These are phyloP conservation scores for Variabilichromis moorii DNA, from an alignment of 2,113 vertebrate species.

Conservation along the genomic window DNA sequence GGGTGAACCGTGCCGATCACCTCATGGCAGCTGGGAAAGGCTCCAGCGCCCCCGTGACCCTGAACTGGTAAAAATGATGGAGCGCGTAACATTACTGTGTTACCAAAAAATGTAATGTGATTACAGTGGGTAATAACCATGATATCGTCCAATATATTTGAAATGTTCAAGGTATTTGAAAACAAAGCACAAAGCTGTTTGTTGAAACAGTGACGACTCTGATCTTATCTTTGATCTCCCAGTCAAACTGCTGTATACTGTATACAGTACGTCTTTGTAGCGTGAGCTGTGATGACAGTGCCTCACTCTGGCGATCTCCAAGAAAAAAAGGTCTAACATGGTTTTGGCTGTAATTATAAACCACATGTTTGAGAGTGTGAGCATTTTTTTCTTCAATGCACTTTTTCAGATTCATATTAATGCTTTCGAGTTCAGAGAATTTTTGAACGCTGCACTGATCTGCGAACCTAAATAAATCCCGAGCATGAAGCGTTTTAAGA, in stretches of 20 bases:
- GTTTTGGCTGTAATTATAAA: neutral
- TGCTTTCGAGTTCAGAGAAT: neutral
- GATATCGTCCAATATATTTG: neutral
- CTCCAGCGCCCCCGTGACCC: fast-evolving
- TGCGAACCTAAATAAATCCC: constrained; percentile 9
- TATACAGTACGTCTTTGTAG: neutral
- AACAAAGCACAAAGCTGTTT: neutral
- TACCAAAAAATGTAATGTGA: neutral
- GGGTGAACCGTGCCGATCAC: fast-evolving
- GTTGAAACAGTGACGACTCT: neutral
- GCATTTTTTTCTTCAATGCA: neutral
- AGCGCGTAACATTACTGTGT: neutral
- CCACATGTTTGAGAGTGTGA: neutral
- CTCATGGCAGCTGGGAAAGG: neutral
- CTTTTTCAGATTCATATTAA: neutral
- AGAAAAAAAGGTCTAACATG: neutral
- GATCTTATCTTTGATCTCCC: neutral
- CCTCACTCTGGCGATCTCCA: neutral
- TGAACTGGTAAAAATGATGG: neutral
- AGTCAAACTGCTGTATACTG: neutral
- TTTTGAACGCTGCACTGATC: neutral
- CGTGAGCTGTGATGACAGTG: neutral
- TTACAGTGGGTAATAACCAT: neutral
- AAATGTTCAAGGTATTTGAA: neutral
- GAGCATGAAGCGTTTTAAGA: neutral